Conservation (phyloP, 2,888 invertebrate species). For the Eilema sororculum region DNA sequence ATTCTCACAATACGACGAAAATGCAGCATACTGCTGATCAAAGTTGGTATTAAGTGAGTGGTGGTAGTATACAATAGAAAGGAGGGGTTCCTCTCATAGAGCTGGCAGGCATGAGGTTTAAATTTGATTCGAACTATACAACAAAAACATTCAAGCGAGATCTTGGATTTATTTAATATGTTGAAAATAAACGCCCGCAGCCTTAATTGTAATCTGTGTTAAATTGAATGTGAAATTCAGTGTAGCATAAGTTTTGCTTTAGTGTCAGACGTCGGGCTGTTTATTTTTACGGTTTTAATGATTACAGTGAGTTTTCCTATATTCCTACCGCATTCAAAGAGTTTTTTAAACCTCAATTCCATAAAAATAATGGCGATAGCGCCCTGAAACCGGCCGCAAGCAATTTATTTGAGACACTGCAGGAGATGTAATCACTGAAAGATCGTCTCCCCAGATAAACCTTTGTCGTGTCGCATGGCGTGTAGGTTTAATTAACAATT, state of each 20-base stretch:
- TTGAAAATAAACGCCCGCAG: too few relatives aligned
- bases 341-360: neutral
- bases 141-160: too few relatives aligned
- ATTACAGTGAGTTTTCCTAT: too few relatives aligned
- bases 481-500: neutral
- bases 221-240: too few relatives aligned
- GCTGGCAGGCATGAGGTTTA: too few relatives aligned
- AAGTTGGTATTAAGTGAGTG: neutral
- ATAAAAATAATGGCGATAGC: neutral
- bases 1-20: too few relatives aligned
- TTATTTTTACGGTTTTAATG: neutral
- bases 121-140: too few relatives aligned
- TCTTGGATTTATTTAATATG: too few relatives aligned
- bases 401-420: neutral
- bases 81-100: too few relatives aligned
- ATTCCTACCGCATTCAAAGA: neutral
- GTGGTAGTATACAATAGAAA: neutral
- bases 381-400: neutral
- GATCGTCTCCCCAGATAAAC: neutral
- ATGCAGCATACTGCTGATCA: neutral
- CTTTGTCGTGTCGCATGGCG: neutral
- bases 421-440: neutral
- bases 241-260: too few relatives aligned
- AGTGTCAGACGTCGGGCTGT: neutral
- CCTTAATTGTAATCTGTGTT: too few relatives aligned